phyloP scores from a whole-genome alignment of 1,140 invertebrate genomes.

The Triops longicaudatus region DNA sequence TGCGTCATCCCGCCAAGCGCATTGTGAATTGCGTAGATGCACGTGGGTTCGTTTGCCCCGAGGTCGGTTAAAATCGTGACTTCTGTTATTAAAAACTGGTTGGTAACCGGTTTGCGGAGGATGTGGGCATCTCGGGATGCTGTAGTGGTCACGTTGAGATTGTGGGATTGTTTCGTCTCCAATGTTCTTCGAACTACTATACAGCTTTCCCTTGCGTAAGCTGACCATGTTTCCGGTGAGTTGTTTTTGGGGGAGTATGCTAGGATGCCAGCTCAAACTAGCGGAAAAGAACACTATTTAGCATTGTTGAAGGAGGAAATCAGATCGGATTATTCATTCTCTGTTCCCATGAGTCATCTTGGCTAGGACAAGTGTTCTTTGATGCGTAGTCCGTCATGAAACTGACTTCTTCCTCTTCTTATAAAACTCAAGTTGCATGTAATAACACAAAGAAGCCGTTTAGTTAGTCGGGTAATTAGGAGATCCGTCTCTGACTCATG shows the following conservation, averaged over 20 bases:
- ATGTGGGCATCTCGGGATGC: not conserved
- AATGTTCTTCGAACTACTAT: not conserved
- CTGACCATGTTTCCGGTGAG: not conserved
- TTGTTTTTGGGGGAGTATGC: not conserved
- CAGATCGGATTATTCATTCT: not conserved
- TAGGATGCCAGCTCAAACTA: not conserved
- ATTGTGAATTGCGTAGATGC: not conserved
- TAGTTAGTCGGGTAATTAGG: too few relatives aligned
- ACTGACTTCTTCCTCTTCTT: not conserved
- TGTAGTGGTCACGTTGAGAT: not conserved
- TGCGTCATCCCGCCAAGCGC: too few relatives aligned
- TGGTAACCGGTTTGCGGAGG: not conserved
- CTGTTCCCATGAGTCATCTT: not conserved
- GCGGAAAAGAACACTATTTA: not conserved
- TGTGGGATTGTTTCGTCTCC: not conserved
- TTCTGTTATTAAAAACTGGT: not conserved
- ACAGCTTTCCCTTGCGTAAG: not conserved
- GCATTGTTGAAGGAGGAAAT: not conserved
- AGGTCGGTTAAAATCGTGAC: not conserved
- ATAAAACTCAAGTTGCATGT: not conserved
- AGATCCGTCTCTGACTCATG: too few relatives aligned
- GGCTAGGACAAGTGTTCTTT: not conserved
- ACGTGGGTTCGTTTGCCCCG: not conserved
- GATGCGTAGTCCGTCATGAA: not conserved
- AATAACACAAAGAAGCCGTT: not conserved